These are phyloP conservation scores for Epiblema foenella DNA, from an alignment of 2,888 invertebrate species.

Conservation along the genomic window DNA sequence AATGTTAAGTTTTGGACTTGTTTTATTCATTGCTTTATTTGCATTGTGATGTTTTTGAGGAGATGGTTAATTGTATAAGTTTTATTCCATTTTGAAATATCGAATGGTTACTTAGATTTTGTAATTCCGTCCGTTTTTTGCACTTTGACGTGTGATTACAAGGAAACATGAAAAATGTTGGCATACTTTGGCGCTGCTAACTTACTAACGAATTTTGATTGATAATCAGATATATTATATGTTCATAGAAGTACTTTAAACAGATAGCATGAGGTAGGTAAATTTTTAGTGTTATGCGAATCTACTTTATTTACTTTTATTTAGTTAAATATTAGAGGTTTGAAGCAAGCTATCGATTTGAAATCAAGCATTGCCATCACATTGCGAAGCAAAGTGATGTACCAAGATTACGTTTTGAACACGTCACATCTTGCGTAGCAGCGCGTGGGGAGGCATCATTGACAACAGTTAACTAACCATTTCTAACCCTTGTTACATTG, in stretches of 20 bases:
- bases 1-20: slow-evolving; percentile 38
- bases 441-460: not conserved
- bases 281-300: too few relatives aligned
- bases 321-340: too few relatives aligned
- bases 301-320: too few relatives aligned
- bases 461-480: not conserved
- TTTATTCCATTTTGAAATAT: not conserved
- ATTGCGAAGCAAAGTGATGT: not conserved
- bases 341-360: too few relatives aligned
- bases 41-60: slow-evolving; percentile 6
- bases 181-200: not conserved
- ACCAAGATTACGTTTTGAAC: not conserved
- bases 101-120: not conserved
- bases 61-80: not conserved
- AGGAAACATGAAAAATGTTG: not conserved
- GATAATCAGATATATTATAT: too few relatives aligned
- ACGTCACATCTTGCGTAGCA: slow-evolving; percentile 1
- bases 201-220: not conserved
- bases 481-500: not conserved
- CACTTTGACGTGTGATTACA: not conserved
- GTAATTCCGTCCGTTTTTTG: not conserved
- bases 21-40: slow-evolving; percentile 34
- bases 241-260: too few relatives aligned
- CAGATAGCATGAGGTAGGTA: too few relatives aligned
- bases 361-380: not conserved